These are phyloP conservation scores for Xerus inauris DNA, from an alignment of 2,113 vertebrate species.

Conservation along the genomic window DNA sequence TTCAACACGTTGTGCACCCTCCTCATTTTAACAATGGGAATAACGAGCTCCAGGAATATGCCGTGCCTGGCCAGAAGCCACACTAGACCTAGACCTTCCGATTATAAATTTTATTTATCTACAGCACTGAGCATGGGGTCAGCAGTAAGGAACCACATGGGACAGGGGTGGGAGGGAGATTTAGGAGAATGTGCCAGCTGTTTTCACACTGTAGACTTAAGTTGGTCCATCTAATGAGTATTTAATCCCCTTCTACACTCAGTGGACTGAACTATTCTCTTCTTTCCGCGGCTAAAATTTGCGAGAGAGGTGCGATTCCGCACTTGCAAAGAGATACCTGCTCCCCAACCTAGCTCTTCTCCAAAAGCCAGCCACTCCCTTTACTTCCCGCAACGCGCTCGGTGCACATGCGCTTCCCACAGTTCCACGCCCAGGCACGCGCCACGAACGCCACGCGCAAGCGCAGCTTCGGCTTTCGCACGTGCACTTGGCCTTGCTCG, in stretches of 20 bases:
- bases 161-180: not conserved
- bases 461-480: not conserved
- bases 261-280: not conserved
- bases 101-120: not conserved
- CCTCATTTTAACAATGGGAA: constrained; percentile 41
- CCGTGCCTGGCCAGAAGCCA: constrained; percentile 59
- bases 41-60: constrained; percentile 18
- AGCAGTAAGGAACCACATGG: not conserved
- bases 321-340: no score
- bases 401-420: not conserved
- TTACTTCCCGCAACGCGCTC: no score
- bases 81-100: not conserved
- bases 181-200: not conserved
- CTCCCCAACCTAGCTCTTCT: accelerated
- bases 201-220: not conserved
- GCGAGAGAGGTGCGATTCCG: not conserved
- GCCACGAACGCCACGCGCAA: not conserved
- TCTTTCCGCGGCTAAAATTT: not conserved
- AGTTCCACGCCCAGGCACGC: not conserved
- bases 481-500: not conserved
- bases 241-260: not conserved
- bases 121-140: not conserved
- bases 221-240: not conserved
- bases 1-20: not conserved
- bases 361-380: accelerated